A percentile compares a stretch with the other conserved stretches of the same genome.
These are phyloP conservation scores for Glareola pratincola DNA, from an alignment of 2,113 vertebrate genomes.

Conservation along the genomic window DNA sequence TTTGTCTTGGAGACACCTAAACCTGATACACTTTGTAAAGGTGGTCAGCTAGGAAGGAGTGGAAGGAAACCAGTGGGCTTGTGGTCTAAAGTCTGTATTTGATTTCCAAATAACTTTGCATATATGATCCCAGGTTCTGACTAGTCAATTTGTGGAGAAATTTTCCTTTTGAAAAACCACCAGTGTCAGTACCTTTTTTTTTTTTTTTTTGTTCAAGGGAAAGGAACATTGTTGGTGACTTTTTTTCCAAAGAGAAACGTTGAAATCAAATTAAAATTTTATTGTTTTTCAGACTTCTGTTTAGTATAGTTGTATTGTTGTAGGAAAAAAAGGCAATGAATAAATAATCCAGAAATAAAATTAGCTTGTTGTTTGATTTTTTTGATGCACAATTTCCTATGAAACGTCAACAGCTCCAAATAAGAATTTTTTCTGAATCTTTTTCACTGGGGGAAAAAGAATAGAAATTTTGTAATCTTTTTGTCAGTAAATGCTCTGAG, in stretches of 20 bases:
- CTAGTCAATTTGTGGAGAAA: neutral
- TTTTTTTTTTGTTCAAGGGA: neutral
- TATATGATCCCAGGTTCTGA: neutral
- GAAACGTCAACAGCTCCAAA: neutral
- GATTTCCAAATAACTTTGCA: neutral
- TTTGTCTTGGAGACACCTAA: neutral
- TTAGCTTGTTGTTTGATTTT: neutral
- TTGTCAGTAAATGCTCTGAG: neutral
- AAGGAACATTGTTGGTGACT: neutral
- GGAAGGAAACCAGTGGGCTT: neutral
- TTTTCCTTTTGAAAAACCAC: neutral
- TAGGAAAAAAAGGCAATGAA: neutral
- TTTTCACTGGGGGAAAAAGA: neutral
- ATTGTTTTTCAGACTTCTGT: neutral
- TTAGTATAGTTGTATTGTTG: neutral
- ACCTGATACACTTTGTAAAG: neutral
- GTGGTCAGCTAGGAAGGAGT: neutral
- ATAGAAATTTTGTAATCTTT: neutral
- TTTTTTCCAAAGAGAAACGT: neutral
- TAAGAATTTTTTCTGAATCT: neutral
- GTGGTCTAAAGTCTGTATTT: neutral
- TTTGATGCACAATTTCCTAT: neutral
- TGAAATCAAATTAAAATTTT: neutral
- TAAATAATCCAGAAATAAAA: constrained; percentile 10
- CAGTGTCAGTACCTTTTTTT: neutral